These are phyloP conservation scores for Xiphophorus maculatus DNA, from an alignment of 2,113 vertebrate species.

Conservation along the genomic window DNA sequence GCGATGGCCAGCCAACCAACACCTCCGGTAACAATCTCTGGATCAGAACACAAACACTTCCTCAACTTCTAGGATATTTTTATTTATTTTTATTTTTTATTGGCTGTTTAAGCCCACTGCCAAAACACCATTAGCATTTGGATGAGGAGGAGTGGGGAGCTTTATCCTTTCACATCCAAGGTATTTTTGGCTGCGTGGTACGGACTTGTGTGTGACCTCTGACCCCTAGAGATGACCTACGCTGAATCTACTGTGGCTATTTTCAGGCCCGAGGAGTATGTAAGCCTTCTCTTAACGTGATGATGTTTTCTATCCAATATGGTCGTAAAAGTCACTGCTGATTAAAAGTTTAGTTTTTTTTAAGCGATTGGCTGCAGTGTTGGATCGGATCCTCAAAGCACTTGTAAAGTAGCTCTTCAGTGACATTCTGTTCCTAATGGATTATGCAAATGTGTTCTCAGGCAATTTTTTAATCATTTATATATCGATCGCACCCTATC, in stretches of 20 bases:
- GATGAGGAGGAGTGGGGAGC: conserved; percentile 30
- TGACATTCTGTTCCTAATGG: not conserved
- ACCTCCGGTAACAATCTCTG: conserved; percentile 59
- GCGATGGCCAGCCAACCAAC: conserved; percentile 59
- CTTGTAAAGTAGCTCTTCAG: not conserved
- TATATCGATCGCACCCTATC: not conserved
- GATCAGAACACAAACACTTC: conserved; percentile 32
- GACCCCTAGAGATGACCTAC: conserved; percentile 19
- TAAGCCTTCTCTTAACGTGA: conserved; percentile 6
- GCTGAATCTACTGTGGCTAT: conserved; percentile 34
- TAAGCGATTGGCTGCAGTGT: not conserved
- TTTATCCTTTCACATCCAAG: conserved; percentile 40
- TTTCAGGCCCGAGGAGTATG: conserved; percentile 24
- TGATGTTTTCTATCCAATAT: conserved; percentile 28
- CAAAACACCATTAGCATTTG: conserved; percentile 67
- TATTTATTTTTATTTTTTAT: conserved; percentile 28
- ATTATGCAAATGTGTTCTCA: not conserved
- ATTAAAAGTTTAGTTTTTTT: conserved; percentile 8
- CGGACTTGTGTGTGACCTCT: conserved; percentile 36
- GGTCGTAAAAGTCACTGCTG: conserved; percentile 14
- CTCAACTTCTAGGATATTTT: conserved; percentile 28
- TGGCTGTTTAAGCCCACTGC: conserved; percentile 55
- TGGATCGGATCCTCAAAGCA: conserved; percentile 1
- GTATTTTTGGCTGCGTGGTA: conserved; percentile 27
- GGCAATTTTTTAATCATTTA: not conserved